Conservation (phyloP, 2,888 invertebrate species). For the Hypercompe scribonia region DNA sequence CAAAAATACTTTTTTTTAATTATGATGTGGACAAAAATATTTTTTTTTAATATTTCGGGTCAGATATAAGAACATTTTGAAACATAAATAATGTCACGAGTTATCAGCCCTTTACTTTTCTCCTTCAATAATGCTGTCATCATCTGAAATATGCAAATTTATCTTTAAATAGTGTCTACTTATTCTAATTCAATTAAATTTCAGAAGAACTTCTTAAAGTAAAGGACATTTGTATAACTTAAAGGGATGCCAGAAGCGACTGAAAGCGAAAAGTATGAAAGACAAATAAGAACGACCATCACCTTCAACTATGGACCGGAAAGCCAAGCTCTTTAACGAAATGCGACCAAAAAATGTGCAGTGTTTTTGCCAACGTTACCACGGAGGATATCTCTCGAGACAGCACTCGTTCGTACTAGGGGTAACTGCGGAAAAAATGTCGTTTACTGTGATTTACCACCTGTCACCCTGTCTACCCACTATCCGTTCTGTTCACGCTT, state of each 20-base stretch:
- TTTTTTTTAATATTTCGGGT: too few species aligned
- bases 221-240: too few species aligned
- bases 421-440: slow-evolving; percentile 81
- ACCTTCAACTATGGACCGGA: background rate
- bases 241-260: too few species aligned
- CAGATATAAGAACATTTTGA: background rate
- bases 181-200: too few species aligned
- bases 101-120: background rate
- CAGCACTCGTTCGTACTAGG: slow-evolving; percentile 69
- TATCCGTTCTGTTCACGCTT: slow-evolving; percentile 51
- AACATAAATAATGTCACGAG: background rate
- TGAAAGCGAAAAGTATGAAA: too few species aligned
- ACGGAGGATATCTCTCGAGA: slow-evolving; percentile 80
- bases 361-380: slow-evolving; percentile 61
- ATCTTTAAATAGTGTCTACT: too few species aligned
- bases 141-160: background rate
- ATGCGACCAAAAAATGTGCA: background rate
- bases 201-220: too few species aligned
- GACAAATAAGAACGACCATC: background rate
- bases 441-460: slow-evolving; percentile 81
- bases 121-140: background rate
- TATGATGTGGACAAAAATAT: background rate
- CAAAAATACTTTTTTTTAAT: background rate
- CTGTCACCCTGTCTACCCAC: slow-evolving; percentile 47
- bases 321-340: background rate